Conservation (phyloP, 2,797 vertebrate species). For the Nyctibius grandis region DNA sequence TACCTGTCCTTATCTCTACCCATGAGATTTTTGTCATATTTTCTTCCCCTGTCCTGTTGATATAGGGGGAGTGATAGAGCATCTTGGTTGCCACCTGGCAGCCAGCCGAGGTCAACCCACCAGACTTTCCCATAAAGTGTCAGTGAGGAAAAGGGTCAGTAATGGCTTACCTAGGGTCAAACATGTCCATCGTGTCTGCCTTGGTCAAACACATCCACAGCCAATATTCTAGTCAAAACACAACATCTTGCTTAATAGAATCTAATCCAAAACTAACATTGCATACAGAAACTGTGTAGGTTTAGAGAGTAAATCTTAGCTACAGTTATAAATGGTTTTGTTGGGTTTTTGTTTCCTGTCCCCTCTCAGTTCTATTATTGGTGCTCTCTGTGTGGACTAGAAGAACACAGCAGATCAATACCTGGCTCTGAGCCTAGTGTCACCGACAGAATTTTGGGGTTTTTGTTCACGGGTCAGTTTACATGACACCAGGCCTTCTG, state of each 20-base stretch:
- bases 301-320: not conserved
- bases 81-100: not conserved
- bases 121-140: not conserved
- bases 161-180: not conserved
- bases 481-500: no score
- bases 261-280: not conserved
- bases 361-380: not conserved
- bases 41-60: not conserved
- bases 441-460: not conserved
- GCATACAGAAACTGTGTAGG: not conserved
- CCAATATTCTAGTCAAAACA: not conserved
- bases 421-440: no score
- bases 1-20: not conserved
- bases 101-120: not conserved
- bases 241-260: not conserved
- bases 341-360: accelerated
- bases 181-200: not conserved
- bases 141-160: not conserved
- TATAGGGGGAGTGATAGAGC: not conserved
- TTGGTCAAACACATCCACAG: not conserved
- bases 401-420: not conserved
- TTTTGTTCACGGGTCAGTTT: not conserved
- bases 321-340: not conserved
- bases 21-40: not conserved
- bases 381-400: not conserved